A percentile compares a stretch with the other conserved stretches of the same genome.
Evolutionary conservation across 2,113 vertebrate species (phyloP).

Genomic region (Epinephelus fuscoguttatus): DNA sequence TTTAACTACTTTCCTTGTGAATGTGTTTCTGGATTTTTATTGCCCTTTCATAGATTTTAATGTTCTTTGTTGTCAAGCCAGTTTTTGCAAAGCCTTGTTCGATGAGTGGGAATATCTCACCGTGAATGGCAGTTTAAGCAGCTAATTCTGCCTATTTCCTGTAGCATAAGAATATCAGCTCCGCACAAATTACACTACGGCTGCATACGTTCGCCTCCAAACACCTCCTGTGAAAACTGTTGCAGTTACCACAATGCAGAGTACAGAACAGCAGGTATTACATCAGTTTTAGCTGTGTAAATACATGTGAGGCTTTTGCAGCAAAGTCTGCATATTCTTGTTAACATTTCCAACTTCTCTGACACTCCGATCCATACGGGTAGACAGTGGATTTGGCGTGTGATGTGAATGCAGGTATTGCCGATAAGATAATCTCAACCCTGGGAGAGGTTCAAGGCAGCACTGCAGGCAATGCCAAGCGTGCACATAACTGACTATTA

Average conservation of each 20-base stretch:
- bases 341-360: slow-evolving; percentile 17
- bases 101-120: slow-evolving; percentile 14
- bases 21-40: slow-evolving; percentile 33
- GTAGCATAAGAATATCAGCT: slow-evolving; percentile 21
- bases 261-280: slow-evolving; percentile 5
- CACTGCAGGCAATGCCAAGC: slow-evolving; percentile 41
- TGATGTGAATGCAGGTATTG: slow-evolving; percentile 58
- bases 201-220: slow-evolving; percentile 16
- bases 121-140: slow-evolving; percentile 50
- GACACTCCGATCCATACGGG: slow-evolving; percentile 2
- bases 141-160: slow-evolving; percentile 35
- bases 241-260: neutral
- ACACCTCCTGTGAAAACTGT: slow-evolving; percentile 1
- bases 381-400: slow-evolving; percentile 23
- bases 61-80: slow-evolving; percentile 39
- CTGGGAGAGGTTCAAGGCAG: slow-evolving; percentile 49
- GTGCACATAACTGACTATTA: slow-evolving; percentile 46
- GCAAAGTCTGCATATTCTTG: slow-evolving; percentile 15
- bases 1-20: slow-evolving; percentile 35
- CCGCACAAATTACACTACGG: slow-evolving; percentile 24
- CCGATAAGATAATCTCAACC: slow-evolving; percentile 54
- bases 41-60: slow-evolving; percentile 39
- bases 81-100: slow-evolving; percentile 19
- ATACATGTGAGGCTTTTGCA: neutral
- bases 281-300: slow-evolving; percentile 24